Conservation (phyloP, 2,888 invertebrate genomes). For the Dryadula phaetusa region DNA sequence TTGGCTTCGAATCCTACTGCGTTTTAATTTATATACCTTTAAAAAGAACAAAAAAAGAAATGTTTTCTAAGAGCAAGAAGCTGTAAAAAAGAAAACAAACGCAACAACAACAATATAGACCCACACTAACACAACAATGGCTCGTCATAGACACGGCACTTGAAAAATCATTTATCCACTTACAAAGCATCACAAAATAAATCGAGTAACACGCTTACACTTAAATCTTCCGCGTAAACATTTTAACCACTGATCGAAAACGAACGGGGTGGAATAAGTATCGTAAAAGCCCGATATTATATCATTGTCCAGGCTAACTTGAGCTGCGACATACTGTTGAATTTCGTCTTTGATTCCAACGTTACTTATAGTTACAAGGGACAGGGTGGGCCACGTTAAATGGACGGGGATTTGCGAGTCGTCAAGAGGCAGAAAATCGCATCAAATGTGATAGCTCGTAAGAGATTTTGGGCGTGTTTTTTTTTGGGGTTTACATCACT, state of each 20-base stretch:
- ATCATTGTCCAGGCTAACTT: conserved; percentile 38
- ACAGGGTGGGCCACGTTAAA: conserved; percentile 38
- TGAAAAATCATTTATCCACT: conserved; percentile 26
- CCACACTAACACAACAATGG: neutral
- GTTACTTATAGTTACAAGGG: neutral
- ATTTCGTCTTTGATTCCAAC: neutral
- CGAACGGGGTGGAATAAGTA: conserved; percentile 59
- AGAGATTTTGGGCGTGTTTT: conserved; percentile 37
- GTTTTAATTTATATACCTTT: no score
- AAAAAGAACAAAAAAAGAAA: no score
- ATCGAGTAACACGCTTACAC: conserved; percentile 46
- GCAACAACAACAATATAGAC: neutral
- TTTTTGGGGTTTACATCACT: conserved; percentile 30
- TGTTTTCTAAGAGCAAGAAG: no score
- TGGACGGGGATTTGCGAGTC: conserved; percentile 60
- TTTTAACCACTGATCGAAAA: conserved; percentile 56
- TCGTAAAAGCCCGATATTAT: conserved; percentile 54
- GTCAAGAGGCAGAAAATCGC: conserved; percentile 75
- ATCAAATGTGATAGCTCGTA: conserved; percentile 54
- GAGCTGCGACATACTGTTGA: conserved; percentile 35
- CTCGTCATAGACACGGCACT: conserved; percentile 5
- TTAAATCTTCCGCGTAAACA: conserved; percentile 59
- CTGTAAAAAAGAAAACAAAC: no score
- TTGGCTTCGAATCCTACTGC: no score
- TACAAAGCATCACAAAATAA: conserved; percentile 35